Percentiles rank a stretch among this genome's conserved stretches.
phyloP scores from a whole-genome alignment of 2,888 invertebrate genomes.

The Pristionchus exspectatus region DNA sequence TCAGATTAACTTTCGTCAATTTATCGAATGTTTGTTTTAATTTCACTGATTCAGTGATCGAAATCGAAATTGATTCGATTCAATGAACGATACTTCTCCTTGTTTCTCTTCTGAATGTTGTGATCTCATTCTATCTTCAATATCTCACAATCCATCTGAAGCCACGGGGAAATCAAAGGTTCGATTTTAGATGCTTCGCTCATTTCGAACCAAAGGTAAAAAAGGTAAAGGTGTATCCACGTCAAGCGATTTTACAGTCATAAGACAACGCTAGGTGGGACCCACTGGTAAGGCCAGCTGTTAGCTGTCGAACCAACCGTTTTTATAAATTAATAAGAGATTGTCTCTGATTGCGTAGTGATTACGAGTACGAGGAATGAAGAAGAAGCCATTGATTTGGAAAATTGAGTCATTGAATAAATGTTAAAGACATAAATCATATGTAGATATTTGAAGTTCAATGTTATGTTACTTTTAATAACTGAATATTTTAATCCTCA shows the following conservation, averaged over 20 bases:
- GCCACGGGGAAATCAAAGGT: not conserved
- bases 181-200: not conserved
- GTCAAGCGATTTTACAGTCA: too few species aligned
- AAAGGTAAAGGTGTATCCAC: too few species aligned
- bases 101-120: slow-evolving; percentile 15
- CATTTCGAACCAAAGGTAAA: too few species aligned
- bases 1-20: not conserved
- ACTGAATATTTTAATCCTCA: not conserved
- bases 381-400: not conserved
- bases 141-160: not conserved
- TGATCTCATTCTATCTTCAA: not conserved
- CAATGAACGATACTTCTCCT: not conserved
- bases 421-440: not conserved
- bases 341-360: not conserved
- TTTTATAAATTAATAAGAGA: not conserved
- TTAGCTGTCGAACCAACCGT: too few species aligned
- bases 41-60: too few species aligned
- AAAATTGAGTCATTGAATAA: not conserved
- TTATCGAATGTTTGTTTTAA: not conserved
- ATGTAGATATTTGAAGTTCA: not conserved
- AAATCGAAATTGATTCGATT: too few species aligned
- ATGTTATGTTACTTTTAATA: too few species aligned
- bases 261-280: too few species aligned
- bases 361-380: not conserved
- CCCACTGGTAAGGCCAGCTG: too few species aligned